Evolutionary conservation across 2,888 invertebrate species (phyloP), one percentile per base, ranked within the genome.

Genomic region (Perdita meconis): DNA sequence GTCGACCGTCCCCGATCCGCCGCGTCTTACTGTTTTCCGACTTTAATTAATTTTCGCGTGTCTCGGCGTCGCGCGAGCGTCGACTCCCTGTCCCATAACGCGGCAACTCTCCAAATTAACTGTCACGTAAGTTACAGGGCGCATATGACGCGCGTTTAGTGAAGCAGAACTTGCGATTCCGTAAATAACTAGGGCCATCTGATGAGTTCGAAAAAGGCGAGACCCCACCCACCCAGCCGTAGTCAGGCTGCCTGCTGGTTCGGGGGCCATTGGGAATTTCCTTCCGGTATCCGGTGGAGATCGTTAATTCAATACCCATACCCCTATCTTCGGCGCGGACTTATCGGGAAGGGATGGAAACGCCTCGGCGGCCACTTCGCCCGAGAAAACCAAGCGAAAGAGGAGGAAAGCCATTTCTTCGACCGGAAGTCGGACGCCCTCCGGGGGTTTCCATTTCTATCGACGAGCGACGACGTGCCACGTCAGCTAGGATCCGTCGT

Each of bases 371-470:
- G 74, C 64, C 68, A 75, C 72, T 83, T 76, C 24, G 51, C 68
- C 44, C 53, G 74, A 66, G 72, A 82, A 78, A 80, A 80, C n/a
- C 76, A 64, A 75, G 60, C 67, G 22, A 63, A 65, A 67, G 63
- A 47, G 60, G 73, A 77, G 79, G 80, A 80, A 84, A 85, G 85
- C 83, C 84, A 87, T 89, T 89, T 87, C 86, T 81, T 83, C 80
- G 81, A 86, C 86, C 90, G 91, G 91, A 91, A 91, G 87, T 82
- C 75, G 84, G 90, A 83, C 79, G 84, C 74, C 78, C 82, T 63
- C 75, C 60, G 72, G 82, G 22, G 78, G 73, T 74, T 80, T 71
- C 68, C 76, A 30, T 84, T 82, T 87, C 81, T 65, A 87, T 80
- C 80, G 81, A 79, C 83, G 80, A 79, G 73, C 85, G 88, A 88